phyloP scores from a whole-genome alignment of 2,888 invertebrate genomes.

The Balanococcus diminutus region DNA sequence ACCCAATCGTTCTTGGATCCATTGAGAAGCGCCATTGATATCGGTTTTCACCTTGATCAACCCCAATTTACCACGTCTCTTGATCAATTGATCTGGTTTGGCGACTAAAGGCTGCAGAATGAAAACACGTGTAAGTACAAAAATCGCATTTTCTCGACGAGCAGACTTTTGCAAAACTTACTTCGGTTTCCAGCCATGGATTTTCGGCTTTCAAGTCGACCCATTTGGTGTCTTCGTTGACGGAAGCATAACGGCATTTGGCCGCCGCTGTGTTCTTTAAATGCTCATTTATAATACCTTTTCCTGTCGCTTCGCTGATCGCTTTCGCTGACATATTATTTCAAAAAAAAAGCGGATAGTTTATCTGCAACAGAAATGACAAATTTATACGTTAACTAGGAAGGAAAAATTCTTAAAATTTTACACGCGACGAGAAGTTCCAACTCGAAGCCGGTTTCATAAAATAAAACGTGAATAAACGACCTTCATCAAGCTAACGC shows the following conservation, averaged over 20 bases:
- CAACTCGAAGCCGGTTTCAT: background rate
- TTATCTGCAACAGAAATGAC: background rate
- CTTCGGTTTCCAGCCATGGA: conserved; percentile 85
- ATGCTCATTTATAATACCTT: conserved; percentile 86
- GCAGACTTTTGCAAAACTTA: conserved; percentile 60
- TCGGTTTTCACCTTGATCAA: conserved; percentile 93
- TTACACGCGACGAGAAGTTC: background rate
- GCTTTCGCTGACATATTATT: conserved; percentile 91
- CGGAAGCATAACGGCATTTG: conserved; percentile 81
- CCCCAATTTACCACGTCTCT: conserved; percentile 95
- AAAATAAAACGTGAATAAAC: background rate
- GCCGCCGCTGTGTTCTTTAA: conserved; percentile 72
- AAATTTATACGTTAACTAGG: background rate
- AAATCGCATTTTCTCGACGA: too few species aligned
- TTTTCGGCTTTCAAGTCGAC: conserved; percentile 74
- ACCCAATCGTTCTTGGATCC: conserved; percentile 84
- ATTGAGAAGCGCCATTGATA: conserved; percentile 77
- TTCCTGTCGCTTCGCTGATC: conserved; percentile 92
- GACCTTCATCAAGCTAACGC: background rate
- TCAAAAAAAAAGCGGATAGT: conserved; percentile 18
- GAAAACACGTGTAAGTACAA: conserved; percentile 35
- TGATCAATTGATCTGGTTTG: conserved; percentile 99
- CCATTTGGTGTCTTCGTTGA: conserved; percentile 80
- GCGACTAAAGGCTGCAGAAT: conserved; percentile 82
- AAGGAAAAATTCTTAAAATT: background rate